Evolutionary conservation across 2,888 invertebrate species (phyloP).

Genomic region (Unio delphinus): DNA sequence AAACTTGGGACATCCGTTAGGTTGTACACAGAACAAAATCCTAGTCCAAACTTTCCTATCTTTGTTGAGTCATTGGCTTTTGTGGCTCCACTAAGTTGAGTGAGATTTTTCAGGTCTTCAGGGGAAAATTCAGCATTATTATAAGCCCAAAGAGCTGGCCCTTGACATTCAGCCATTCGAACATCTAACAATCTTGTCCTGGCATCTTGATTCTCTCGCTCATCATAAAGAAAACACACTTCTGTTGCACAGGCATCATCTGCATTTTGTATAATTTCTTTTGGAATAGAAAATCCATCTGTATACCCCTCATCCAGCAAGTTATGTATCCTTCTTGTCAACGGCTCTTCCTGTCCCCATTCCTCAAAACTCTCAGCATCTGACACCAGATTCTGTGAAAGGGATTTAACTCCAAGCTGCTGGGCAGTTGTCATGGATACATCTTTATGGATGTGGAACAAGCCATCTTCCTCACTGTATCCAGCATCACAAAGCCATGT

Average conservation of each 20-base stretch:
- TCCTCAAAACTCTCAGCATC: slow-evolving; percentile 36
- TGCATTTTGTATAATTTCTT: slow-evolving; percentile 65
- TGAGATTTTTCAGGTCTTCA: slow-evolving; percentile 63
- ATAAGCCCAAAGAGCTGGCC: slow-evolving; percentile 67
- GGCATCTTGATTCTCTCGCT: slow-evolving; percentile 51
- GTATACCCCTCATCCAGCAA: slow-evolving; percentile 50
- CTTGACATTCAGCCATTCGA: slow-evolving; percentile 61
- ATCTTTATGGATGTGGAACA: slow-evolving; percentile 43
- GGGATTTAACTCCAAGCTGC: slow-evolving; percentile 47
- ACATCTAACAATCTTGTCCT: slow-evolving; percentile 50
- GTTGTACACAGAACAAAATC: slow-evolving; percentile 68
- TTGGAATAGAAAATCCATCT: slow-evolving; percentile 59
- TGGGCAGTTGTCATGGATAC: slow-evolving; percentile 45
- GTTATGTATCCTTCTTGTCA: slow-evolving; percentile 48
- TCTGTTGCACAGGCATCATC: slow-evolving; percentile 60
- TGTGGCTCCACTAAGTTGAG: slow-evolving; percentile 63
- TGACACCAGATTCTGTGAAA: slow-evolving; percentile 43
- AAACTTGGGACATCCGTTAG: slow-evolving; percentile 67
- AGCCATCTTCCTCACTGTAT: slow-evolving; percentile 24
- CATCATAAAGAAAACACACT: slow-evolving; percentile 58
- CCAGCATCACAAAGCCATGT: slow-evolving; percentile 13
- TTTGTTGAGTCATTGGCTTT: slow-evolving; percentile 58
- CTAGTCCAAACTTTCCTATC: slow-evolving; percentile 67
- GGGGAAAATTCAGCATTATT: slow-evolving; percentile 63
- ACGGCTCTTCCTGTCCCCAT: slow-evolving; percentile 57